A percentile compares a stretch with the other conserved stretches of the same genome.
phyloP scores from a whole-genome alignment of 1,140 invertebrate species.

The Drosophila pruinosa region DNA sequence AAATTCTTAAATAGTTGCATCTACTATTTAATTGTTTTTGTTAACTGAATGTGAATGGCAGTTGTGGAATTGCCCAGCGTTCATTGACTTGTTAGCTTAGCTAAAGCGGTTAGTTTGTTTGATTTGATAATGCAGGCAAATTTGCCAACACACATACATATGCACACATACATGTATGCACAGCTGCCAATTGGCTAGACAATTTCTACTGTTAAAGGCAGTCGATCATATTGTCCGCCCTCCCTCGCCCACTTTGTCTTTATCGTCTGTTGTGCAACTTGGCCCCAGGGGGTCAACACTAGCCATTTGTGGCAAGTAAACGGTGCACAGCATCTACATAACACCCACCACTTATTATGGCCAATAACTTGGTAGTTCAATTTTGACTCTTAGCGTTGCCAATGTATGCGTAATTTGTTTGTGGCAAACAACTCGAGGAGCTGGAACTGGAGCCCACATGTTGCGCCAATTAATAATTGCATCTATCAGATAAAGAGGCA shows the following conservation, averaged over 20 bases:
- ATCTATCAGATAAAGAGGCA: constrained; percentile 22
- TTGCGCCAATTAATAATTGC: constrained; percentile 68
- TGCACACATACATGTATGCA: not conserved
- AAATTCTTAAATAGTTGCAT: no score
- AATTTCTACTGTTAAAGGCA: constrained; percentile 56
- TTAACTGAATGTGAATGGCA: not conserved
- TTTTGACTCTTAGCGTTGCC: constrained; percentile 25
- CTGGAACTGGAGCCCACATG: constrained; percentile 39
- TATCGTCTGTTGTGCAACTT: constrained; percentile 51
- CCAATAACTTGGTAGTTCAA: constrained; percentile 10
- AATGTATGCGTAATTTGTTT: constrained; percentile 61
- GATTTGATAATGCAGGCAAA: constrained; percentile 55
- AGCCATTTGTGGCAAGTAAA: constrained; percentile 50
- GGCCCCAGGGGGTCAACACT: constrained; percentile 59
- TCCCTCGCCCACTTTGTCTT: constrained; percentile 1
- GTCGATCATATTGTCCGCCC: constrained; percentile 41
- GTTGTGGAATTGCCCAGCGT: constrained; percentile 3
- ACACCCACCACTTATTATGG: constrained; percentile 31
- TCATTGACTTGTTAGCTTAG: constrained; percentile 15
- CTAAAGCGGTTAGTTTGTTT: constrained; percentile 45
- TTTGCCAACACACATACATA: constrained; percentile 21
- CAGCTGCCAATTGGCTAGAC: constrained; percentile 44
- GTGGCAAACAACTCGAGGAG: no score
- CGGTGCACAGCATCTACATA: constrained; percentile 8
- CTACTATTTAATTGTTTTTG: not conserved